A percentile compares a stretch with the other conserved stretches of the same genome.
These are phyloP conservation scores for Diloba caeruleocephala DNA, from an alignment of 2,888 invertebrate genomes.

Conservation along the genomic window DNA sequence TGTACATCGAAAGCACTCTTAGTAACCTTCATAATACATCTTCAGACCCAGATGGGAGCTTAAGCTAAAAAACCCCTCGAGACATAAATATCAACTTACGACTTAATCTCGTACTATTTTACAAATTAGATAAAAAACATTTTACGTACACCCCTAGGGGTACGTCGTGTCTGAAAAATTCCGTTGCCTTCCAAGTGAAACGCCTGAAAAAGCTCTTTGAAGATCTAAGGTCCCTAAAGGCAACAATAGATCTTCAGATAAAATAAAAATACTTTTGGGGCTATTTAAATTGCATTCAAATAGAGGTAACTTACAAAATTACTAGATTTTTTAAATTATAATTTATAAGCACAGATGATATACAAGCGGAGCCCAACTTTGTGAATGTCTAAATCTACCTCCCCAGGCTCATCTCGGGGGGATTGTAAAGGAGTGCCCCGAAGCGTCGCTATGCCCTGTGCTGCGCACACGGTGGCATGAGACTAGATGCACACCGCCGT, in stretches of 20 bases:
- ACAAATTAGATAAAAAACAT: conserved; percentile 46
- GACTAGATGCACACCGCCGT: no score
- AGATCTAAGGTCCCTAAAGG: conserved; percentile 21
- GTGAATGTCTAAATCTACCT: no score
- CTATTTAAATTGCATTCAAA: background rate
- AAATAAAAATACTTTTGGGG: conserved; percentile 8
- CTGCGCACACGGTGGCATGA: no score
- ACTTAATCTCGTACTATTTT: conserved; percentile 39
- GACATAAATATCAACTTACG: conserved; percentile 24
- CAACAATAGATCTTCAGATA: conserved; percentile 1
- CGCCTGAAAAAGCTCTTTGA: conserved; percentile 8
- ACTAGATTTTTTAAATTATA: no score
- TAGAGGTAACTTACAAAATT: no score
- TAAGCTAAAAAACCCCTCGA: conserved; percentile 3
- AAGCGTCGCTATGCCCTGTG: no score
- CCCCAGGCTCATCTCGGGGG: no score
- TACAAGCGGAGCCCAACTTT: no score
- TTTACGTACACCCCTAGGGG: conserved; percentile 20
- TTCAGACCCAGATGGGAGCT: background rate
- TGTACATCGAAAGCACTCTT: no score
- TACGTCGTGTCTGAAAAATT: conserved; percentile 22
- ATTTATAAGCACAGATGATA: no score
- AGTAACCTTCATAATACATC: background rate
- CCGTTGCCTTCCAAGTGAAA: conserved; percentile 10
- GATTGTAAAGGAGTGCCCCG: no score